Conservation (phyloP, 1,140 invertebrate species). For the Philopotamus ludificatus region DNA sequence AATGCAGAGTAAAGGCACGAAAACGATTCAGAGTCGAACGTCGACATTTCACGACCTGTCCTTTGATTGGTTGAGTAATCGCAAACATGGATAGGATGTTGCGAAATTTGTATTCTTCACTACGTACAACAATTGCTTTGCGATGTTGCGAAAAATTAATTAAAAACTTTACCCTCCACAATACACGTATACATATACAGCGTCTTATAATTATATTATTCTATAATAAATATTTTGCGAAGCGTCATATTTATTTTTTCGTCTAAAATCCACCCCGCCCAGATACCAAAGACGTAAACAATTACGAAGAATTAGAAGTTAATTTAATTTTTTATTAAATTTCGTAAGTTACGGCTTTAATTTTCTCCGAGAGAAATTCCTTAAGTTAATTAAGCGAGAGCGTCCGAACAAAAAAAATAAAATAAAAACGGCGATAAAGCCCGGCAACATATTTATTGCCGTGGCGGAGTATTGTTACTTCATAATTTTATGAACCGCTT, state of each 20-base stretch:
- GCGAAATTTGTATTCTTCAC: background rate
- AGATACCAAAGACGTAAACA: background rate
- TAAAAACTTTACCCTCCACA: too few species aligned
- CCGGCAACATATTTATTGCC: constrained; percentile 10
- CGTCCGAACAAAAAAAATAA: background rate
- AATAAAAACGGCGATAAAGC: background rate
- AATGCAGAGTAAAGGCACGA: too few species aligned
- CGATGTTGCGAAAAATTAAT: too few species aligned
- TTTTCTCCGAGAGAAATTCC: background rate
- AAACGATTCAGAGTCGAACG: constrained; percentile 7
- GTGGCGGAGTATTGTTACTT: constrained; percentile 16
- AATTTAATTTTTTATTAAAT: background rate
- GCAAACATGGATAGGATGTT: constrained; percentile 7
- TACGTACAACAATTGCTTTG: background rate
- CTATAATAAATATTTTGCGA: too few species aligned
- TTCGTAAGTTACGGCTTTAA: background rate
- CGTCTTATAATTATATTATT: too few species aligned
- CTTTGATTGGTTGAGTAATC: background rate
- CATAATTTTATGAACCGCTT: constrained; percentile 22
- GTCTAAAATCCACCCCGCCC: background rate
- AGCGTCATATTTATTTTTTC: too few species aligned
- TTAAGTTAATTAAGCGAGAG: background rate
- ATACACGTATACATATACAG: too few species aligned
- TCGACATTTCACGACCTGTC: constrained; percentile 22
- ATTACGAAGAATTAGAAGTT: background rate